A percentile compares a stretch with the other conserved stretches of the same genome.
phyloP scores from a whole-genome alignment of 1,140 invertebrate genomes.

The Gyrodactylus bullatarudis region DNA sequence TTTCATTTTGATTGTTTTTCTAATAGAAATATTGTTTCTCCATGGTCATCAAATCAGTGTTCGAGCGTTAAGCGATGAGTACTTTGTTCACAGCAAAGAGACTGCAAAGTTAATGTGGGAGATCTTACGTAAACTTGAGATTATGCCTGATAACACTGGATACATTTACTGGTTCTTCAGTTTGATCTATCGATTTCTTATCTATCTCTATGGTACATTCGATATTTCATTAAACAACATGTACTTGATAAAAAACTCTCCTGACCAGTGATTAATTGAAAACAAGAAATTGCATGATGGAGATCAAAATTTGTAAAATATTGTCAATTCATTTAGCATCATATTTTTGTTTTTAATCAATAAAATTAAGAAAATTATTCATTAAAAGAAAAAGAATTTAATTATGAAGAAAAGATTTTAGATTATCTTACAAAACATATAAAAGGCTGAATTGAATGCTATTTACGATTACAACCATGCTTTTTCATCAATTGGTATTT shows the following conservation, averaged over 20 bases:
- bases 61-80: neutral
- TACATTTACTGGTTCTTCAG: neutral
- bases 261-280: neutral
- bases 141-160: neutral
- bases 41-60: too few relatives aligned
- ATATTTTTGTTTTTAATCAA: neutral
- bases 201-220: neutral
- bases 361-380: neutral
- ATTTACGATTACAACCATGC: too few relatives aligned
- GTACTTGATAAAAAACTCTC: neutral
- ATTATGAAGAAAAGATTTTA: neutral
- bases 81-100: neutral
- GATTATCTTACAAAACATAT: neutral
- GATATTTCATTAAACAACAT: neutral
- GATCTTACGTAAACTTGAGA: neutral
- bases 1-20: too few relatives aligned
- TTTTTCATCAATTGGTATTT: too few relatives aligned
- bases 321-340: too few relatives aligned
- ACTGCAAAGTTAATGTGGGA: neutral
- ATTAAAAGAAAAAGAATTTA: neutral
- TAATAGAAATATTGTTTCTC: too few relatives aligned
- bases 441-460: too few relatives aligned
- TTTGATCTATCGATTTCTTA: neutral
- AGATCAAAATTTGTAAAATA: too few relatives aligned
- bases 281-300: too few relatives aligned